Evolutionary conservation across 1,140 invertebrate genomes (phyloP).

Genomic region (Drosophila repleta): DNA sequence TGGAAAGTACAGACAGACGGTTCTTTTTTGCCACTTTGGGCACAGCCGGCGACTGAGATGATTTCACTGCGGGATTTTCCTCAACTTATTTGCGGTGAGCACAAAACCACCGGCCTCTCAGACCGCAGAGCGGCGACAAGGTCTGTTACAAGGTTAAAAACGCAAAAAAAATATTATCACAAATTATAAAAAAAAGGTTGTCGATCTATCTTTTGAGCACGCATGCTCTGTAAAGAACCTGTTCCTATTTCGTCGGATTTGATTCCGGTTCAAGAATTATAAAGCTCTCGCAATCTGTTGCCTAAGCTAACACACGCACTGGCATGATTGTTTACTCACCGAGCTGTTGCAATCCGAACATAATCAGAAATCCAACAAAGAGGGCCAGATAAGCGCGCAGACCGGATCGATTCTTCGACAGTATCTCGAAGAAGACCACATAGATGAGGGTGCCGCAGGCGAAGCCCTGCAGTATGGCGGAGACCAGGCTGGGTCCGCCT

Average conservation of each 20-base stretch:
- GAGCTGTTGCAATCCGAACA: conserved; percentile 90
- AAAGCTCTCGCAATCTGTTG: conserved; percentile 19
- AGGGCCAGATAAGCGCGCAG: conserved; percentile 89
- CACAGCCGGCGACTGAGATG: conserved; percentile 31
- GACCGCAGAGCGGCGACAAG: conserved; percentile 44
- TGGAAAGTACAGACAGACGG: conserved; percentile 9
- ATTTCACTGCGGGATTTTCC: conserved; percentile 48
- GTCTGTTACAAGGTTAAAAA: conserved; percentile 70
- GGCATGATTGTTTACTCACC: conserved; percentile 87
- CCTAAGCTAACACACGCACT: background rate
- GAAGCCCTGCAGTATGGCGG: conserved; percentile 91
- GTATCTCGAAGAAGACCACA: conserved; percentile 96
- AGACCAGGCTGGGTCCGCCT: conserved; percentile 86
- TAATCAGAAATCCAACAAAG: conserved; percentile 89
- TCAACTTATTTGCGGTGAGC: conserved; percentile 28
- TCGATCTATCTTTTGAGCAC: conserved; percentile 20
- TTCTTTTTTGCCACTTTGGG: conserved; percentile 15
- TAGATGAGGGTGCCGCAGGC: conserved; percentile 94
- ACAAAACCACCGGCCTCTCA: conserved; percentile 30
- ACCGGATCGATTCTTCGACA: conserved; percentile 90
- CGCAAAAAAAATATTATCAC: conserved; percentile 8
- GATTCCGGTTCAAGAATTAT: conserved; percentile 64
- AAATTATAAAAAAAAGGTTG: conserved; percentile 13
- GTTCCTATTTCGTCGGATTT: conserved; percentile 59
- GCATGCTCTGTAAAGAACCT: conserved; percentile 54